A percentile compares a stretch with the other conserved stretches of the same genome.
Conservation (phyloP, 2,113 vertebrate species). For the zebrafish (Danio rerio) region GRCz12tu NC_133200.1:29436001-29436500, state of each 20-base stretch:
- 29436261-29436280: neutral
- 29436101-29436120: constrained; percentile 16
- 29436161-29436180: constrained; percentile 13
- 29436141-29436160: neutral
- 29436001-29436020: neutral
- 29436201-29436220: constrained; percentile 1
- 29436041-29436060: neutral
- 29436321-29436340: too few species aligned
- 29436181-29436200: neutral
- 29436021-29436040: constrained; percentile 29
- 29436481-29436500: too few species aligned
- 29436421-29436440: too few species aligned
- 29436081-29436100: constrained; percentile 23
- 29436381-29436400: too few species aligned
- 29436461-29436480: too few species aligned
- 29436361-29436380: too few species aligned
- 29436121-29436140: constrained; percentile 24
- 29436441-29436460: too few species aligned
- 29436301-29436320: too few species aligned
- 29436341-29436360: too few species aligned
- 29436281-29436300: neutral
- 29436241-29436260: neutral
- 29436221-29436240: neutral
- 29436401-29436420: too few species aligned
- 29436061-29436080: neutral